Evolutionary conservation across 1,140 invertebrate genomes (phyloP).

Genomic region (Drosophila rhopaloa): DNA sequence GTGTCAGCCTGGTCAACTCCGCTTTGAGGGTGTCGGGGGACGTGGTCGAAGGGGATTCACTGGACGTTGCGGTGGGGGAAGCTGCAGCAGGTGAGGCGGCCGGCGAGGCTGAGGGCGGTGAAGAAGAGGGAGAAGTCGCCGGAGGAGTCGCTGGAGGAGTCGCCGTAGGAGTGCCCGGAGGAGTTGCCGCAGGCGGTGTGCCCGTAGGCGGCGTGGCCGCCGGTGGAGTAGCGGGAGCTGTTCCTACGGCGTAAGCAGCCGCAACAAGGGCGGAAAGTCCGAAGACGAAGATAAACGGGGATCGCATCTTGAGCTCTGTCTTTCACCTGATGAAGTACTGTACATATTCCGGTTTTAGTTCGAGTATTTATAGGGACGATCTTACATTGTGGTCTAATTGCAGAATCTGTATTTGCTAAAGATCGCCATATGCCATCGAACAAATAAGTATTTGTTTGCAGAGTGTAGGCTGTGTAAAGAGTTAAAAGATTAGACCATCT

Average conservation of each 20-base stretch:
- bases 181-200: not conserved
- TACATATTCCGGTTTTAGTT: not conserved
- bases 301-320: not conserved
- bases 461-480: not conserved
- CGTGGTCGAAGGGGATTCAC: not conserved
- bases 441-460: not conserved
- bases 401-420: constrained; percentile 1
- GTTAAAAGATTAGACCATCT: not conserved
- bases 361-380: constrained; percentile 1
- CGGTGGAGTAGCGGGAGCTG: not conserved
- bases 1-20: not conserved
- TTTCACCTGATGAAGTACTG: not conserved
- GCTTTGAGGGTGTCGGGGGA: not conserved
- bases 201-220: not conserved
- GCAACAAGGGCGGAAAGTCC: not conserved
- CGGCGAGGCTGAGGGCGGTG: not conserved
- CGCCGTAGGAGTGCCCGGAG: not conserved
- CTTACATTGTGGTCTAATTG: not conserved
- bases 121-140: not conserved
- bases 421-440: not conserved
- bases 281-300: not conserved
- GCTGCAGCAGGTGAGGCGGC: not conserved
- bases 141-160: not conserved
- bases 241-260: not conserved
- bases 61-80: not conserved